A percentile compares a stretch with the other conserved stretches of the same genome.
phyloP scores from a whole-genome alignment of 1,140 invertebrate genomes.

The Cataglyphis hispanica region DNA sequence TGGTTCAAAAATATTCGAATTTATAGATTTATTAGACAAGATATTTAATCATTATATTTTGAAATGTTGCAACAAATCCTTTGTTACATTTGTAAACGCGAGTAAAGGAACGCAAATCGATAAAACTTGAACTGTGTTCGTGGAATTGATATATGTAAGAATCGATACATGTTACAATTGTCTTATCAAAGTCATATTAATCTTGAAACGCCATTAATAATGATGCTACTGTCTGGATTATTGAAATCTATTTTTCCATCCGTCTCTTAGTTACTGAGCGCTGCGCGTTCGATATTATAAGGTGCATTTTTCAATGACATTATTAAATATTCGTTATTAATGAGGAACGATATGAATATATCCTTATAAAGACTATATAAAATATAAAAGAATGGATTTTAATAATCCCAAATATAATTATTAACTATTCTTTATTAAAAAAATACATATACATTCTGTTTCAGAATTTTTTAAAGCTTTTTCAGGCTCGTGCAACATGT shows the following conservation, averaged over 20 bases:
- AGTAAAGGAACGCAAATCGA: slow-evolving; percentile 17
- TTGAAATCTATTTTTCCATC: slow-evolving; percentile 55
- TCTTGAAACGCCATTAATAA: slow-evolving; percentile 53
- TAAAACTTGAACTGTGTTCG: slow-evolving; percentile 43
- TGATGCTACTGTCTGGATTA: slow-evolving; percentile 47
- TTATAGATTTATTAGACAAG: slow-evolving; percentile 6
- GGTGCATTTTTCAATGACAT: slow-evolving; percentile 14
- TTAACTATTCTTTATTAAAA: neutral
- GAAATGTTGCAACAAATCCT: neutral
- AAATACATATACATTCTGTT: neutral
- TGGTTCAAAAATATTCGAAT: neutral
- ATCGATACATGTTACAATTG: slow-evolving; percentile 60
- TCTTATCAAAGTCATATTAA: slow-evolving; percentile 61
- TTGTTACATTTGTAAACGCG: slow-evolving; percentile 11
- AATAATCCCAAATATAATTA: neutral
- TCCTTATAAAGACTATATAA: neutral
- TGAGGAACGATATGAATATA: neutral
- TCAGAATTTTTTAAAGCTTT: neutral
- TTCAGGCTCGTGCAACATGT: neutral
- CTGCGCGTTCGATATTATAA: neutral
- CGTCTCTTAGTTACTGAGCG: slow-evolving; percentile 39
- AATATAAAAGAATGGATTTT: slow-evolving; percentile 7
- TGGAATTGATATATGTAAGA: slow-evolving; percentile 18
- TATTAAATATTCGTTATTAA: slow-evolving; percentile 33
- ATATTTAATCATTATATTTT: neutral